Percentiles rank a stretch among this genome's conserved stretches.
Conservation (phyloP, 2,888 invertebrate genomes). For the Agrotis segetum region DNA sequence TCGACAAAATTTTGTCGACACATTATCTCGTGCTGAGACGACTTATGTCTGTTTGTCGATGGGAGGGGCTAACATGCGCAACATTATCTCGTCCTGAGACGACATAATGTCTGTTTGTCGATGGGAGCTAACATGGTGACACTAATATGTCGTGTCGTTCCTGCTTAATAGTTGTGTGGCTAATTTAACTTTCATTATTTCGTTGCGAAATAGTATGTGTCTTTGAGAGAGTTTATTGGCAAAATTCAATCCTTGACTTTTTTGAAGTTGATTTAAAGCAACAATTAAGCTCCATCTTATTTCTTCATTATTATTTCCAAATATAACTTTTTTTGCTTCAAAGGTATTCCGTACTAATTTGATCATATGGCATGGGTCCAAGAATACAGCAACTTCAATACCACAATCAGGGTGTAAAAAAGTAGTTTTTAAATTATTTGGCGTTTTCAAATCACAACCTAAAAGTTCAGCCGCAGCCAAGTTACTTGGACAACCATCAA, state of each 20-base stretch:
- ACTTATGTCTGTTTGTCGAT: too few relatives aligned
- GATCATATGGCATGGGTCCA: conserved; percentile 15
- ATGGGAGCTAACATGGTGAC: too few relatives aligned
- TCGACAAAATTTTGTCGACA: too few relatives aligned
- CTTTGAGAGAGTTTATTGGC: conserved; percentile 2
- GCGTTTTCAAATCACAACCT: background rate
- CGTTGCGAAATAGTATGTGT: background rate
- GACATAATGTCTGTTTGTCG: too few relatives aligned
- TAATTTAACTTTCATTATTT: conserved; percentile 5
- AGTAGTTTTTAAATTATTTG: conserved; percentile 10
- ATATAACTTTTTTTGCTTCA: conserved; percentile 22
- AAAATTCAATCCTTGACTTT: conserved; percentile 8
- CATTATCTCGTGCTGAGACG: too few relatives aligned
- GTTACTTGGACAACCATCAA: conserved; percentile 12
- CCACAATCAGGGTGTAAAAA: conserved; percentile 6
- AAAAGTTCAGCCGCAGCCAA: conserved; percentile 4
- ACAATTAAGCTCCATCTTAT: conserved; percentile 5
- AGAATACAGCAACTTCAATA: conserved; percentile 15
- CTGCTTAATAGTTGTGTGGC: conserved; percentile 16
- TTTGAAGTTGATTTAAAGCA: conserved; percentile 9
- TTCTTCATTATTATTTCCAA: conserved; percentile 6
- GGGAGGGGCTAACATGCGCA: too few relatives aligned
- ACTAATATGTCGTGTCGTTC: too few relatives aligned
- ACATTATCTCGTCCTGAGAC: too few relatives aligned
- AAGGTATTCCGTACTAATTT: too few relatives aligned